A percentile compares a stretch with the other conserved stretches of the same genome.
Evolutionary conservation across 2,888 invertebrate genomes (phyloP).

Genomic region (Scrobipalpa costella): DNA sequence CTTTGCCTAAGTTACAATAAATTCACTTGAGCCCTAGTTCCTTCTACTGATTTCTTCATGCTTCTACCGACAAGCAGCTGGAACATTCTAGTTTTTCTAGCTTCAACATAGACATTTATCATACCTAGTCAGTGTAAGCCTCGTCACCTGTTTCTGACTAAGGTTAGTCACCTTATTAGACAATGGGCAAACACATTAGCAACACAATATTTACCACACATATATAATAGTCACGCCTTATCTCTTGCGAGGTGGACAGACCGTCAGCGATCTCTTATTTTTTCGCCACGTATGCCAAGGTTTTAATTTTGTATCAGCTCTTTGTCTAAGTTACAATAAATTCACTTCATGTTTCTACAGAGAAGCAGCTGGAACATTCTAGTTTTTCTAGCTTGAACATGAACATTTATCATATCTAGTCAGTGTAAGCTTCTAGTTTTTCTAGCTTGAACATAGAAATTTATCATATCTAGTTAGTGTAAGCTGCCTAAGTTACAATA

Average conservation of each 20-base stretch:
- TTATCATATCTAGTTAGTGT: not conserved
- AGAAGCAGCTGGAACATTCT: not conserved
- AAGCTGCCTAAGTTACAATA: too few species aligned
- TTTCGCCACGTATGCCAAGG: too few species aligned
- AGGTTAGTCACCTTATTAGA: constrained; percentile 28
- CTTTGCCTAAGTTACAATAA: too few species aligned
- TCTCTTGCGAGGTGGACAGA: too few species aligned
- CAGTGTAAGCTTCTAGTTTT: not conserved
- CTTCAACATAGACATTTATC: not conserved
- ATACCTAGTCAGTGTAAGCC: not conserved
- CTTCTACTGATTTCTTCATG: too few species aligned
- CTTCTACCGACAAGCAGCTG: not conserved
- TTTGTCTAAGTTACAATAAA: too few species aligned
- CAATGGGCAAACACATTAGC: constrained; percentile 3
- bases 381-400: not conserved
- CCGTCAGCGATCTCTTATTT: too few species aligned
- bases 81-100: not conserved
- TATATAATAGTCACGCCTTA: too few species aligned
- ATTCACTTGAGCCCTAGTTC: too few species aligned
- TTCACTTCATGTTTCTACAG: not conserved
- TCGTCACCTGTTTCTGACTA: constrained; percentile 34
- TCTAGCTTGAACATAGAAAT: not conserved
- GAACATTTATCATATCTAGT: not conserved
- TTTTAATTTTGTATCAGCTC: too few species aligned
- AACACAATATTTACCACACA: not conserved